Evolutionary conservation across 2,888 invertebrate species (phyloP), one percentile per base, ranked within the genome.

Genomic region (Pollenia labialis): DNA sequence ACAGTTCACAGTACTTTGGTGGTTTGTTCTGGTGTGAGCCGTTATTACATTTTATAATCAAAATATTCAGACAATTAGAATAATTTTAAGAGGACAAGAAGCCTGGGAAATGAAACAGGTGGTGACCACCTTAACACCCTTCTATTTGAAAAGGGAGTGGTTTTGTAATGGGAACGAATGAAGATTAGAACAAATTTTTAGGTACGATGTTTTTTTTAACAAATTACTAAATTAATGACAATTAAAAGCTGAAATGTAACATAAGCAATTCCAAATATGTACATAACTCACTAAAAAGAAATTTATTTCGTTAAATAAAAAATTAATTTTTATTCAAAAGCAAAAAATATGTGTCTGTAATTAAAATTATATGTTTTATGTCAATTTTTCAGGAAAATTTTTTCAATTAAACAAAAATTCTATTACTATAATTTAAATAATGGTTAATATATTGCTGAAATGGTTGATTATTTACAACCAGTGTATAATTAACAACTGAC

Each of bases 31-130:
- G 44, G 11, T 52, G 48, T 14, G 75, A 76, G 64, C 52, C 64
- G 75, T 81, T 72, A 64, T 81, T 72, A 64, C 46, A 64, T 32
- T 69, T 82, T 56, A 75, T 64, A 75, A 82, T 32, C 82, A 71
- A 79, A 86, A 86, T 86, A 84, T 84, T 71, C 86, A 81, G 68
- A 77, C 85, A 87, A 87, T 87, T 87, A 87, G 72, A 85, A 81
- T 87, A 81, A 87, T 74, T 77, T 68, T 44, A 85, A 77, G 76
- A 66, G 68, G 68, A 12, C 50, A 60, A 74, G 75, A 87, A 87
- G 87, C 74, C 81, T 87, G 87, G 62, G 87, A 87, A 87, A 46
- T 11, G 12, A 56, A 77, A 79, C 87, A 87, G 87, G 87, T 87
- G 87, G 23, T 54, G 64, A 48, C 14, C 60, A 62, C 16, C 62